Evolutionary conservation across 2,888 invertebrate genomes (phyloP), one percentile per base, ranked within the genome.

Genomic region (Ennomos erosarius): DNA sequence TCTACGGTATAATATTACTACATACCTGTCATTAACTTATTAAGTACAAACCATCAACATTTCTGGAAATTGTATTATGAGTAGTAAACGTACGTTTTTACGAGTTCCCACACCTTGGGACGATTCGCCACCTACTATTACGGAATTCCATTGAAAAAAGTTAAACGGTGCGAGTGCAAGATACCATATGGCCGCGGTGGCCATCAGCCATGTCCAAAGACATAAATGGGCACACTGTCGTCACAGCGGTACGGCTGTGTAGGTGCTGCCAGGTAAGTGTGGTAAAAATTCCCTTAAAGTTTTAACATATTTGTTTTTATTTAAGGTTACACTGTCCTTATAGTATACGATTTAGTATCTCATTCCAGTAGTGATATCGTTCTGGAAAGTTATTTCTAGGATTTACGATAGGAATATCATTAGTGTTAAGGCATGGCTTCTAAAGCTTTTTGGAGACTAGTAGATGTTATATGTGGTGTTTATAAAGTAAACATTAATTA

Each of bases 171-270:
- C 58, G 74, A 79, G 78, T 77, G 77, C 79, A 82, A 78, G 84
- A 78, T 79, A 82, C 91, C 91, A 91, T 91, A 92, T 92, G 91
- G 91, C 82, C 79, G 82, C 73, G 73, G 81, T 82, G 85, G 76
- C 88, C 87, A 81, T 82, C 87, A 83, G 85, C 90, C 89, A 86
- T 90, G 84, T 90, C 89, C 87, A 85, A 88, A 88, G 87, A 89
- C 91, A 84, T 90, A 92, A 91, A 92, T 91, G 91, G 91, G 89
- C 89, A 90, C 79, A 84, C 83, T 87, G 87, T 90, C 89, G 89
- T 91, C 90, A 90, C 87, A 87, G 82, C 79, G 87, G 88, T 87
- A 89, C 88, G 87, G 83, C 83, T 82, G 74, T 75, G 75, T 71
- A 48, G 16, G 49, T 55, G 57, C 11, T 60, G 48, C 59, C 43